Base-by-base conservation (phyloP, 2,113 vertebrate species). In the Trematocara unimaculatum region DNA sequence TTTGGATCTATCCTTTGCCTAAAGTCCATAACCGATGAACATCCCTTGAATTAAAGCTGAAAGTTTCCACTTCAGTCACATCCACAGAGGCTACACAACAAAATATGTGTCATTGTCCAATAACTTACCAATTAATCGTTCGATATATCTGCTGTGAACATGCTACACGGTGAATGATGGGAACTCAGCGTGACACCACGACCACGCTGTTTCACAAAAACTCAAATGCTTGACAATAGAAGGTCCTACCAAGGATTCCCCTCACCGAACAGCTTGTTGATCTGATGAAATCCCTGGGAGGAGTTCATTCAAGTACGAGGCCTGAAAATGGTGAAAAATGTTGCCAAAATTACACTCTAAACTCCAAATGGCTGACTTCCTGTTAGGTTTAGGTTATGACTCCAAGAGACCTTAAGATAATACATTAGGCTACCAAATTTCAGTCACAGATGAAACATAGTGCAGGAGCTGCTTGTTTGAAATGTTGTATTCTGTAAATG, bases 301-400 rank as follows among this genome's bases (percentile, higher is more conserved):
- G 58, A 62, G 17, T 35, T 35, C 58, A n/a, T 35, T 62, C 31
- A 62, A 2, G 17, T 11, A n/a, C 17, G 2, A 62, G 58, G 31
- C 58, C 58, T 35, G 17, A 35, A 62, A 35, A 1, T 62, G 31
- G 58, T 62, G 31, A 0, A 33, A 62, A 60, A 60, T 60, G 1
- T 0, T 60, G 56, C 8, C 56, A 31, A 31, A 31, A 60, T 60
- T 0, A 60, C 56, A 18, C 0, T 1, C 15, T 18, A 33, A 62
- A 62, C 58, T 35, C 29, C 29, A 33, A 60, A 2, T 60, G 3
- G 5, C 15, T 33, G 29, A 60, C 8, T 33, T 62, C 58, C 31
- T 31, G 17, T 35, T 35, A 33, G 2, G 15, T 18, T 60, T 33
- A 60, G 15, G 15, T 60, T 3, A 60, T 60, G 15, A 35, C 58